Evolutionary conservation across 2,113 vertebrate genomes (phyloP).

Genomic region (Morphnarchus princeps): DNA sequence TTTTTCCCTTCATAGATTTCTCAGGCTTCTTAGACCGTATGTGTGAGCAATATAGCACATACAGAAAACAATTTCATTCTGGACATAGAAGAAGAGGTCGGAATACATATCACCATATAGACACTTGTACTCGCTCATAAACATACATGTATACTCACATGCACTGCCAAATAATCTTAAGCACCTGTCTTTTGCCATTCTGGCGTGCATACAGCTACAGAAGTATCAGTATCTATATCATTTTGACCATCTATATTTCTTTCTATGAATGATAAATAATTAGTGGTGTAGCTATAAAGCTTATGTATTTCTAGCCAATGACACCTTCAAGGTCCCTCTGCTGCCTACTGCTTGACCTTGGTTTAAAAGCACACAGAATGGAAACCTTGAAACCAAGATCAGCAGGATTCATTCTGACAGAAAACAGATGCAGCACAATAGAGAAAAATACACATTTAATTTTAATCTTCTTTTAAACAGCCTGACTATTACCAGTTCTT

Average conservation of each 20-base stretch:
- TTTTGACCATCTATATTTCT: constrained; percentile 54
- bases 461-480: constrained; percentile 63
- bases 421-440: constrained; percentile 74
- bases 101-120: background rate
- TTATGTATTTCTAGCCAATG: constrained; percentile 87
- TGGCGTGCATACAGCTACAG: background rate
- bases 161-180: background rate
- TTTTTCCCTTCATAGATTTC: constrained; percentile 19
- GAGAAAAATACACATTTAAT: constrained; percentile 70
- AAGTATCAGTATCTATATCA: constrained; percentile 15
- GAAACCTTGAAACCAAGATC: constrained; percentile 82
- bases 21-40: background rate
- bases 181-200: background rate
- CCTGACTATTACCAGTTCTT: constrained; percentile 55
- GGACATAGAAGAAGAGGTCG: background rate
- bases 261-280: constrained; percentile 80
- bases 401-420: constrained; percentile 79
- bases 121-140: background rate
- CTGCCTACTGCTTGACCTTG: constrained; percentile 85
- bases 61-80: background rate
- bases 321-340: constrained; percentile 85
- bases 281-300: constrained; percentile 78
- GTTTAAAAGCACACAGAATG: constrained; percentile 77
- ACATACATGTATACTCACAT: background rate
- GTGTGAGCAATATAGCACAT: background rate